Base-by-base conservation (phyloP, 2,888 invertebrate genomes). In the Schrankia costaestrigalis region DNA sequence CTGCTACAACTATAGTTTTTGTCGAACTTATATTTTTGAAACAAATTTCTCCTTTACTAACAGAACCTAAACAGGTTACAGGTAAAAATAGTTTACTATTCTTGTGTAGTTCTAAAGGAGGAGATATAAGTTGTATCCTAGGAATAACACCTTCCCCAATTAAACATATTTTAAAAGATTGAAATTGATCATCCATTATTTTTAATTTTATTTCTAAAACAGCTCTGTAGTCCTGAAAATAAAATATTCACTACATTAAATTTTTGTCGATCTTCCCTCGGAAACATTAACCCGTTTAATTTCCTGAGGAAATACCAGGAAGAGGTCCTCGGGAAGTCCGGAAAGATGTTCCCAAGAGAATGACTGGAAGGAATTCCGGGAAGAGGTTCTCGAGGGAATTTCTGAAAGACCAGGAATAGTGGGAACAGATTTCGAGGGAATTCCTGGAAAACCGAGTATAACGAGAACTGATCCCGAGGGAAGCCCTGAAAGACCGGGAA, bases 71-170 rank as follows among this genome's bases (percentile, higher is more conserved):
- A 45, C 84, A 87, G 4, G 87, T 87, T 0, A 85, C 75, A 3
- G 86, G 80, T 39, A 86, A 80, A 8, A 53, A 58, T 0, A 86
- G 57, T 7, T 59, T 12, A 2, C 73, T 63, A 11, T 73, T 54
- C 37, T 68, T 71, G 12, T 71, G 63, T 19, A 75, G 70, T 41
- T 49, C 69, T 14, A 76, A 36, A 11, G 35, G 43, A 1, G 87
- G 87, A 13, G 57, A 47, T 2, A 83, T 22, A 45, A 87, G 44
- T 29, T 57, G 46, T 46, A 87, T 77, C 42, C 87, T 74, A 0
- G 87, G 87, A 56, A 87, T 85, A 2, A 77, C 77, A 12, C 87
- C 87, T 69, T 83, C 81, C 2, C 87, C 87, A 23, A 84, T 78
- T 12, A 87, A 52, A 46, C 86, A 86, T 47, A 87, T 73, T 56